Conservation (phyloP, 1,140 invertebrate genomes). For the Lasaia peninsularis region DNA sequence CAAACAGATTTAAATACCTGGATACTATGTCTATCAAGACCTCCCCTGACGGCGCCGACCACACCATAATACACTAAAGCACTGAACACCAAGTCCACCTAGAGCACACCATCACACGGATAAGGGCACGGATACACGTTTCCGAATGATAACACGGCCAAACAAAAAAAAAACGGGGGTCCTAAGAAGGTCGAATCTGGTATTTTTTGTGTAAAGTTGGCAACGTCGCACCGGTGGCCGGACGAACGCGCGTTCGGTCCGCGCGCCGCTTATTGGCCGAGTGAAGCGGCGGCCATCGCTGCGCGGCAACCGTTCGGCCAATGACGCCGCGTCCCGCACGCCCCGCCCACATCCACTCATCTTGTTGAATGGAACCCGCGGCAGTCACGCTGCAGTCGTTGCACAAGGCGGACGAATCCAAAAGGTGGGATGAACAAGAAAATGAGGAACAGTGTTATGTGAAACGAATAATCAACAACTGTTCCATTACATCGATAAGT, state of each 20-base stretch:
- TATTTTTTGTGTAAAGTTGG: conserved; percentile 71
- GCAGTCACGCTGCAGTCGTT: conserved; percentile 47
- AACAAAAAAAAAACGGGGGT: conserved; percentile 74
- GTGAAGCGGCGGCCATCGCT: conserved; percentile 68
- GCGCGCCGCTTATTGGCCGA: conserved; percentile 68
- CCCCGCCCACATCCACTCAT: conserved; percentile 66
- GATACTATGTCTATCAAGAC: conserved; percentile 67
- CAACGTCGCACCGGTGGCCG: conserved; percentile 65
- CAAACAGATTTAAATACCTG: conserved; percentile 52
- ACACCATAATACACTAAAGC: conserved; percentile 71
- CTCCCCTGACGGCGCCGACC: conserved; percentile 66
- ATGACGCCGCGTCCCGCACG: conserved; percentile 67
- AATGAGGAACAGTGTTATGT: conserved; percentile 24
- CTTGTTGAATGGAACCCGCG: conserved; percentile 59
- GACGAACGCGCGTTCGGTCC: conserved; percentile 69
- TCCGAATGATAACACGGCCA: conserved; percentile 71
- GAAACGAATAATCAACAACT: conserved; percentile 14
- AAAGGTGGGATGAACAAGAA: neutral
- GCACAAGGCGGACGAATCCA: conserved; percentile 2
- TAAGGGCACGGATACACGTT: conserved; percentile 63
- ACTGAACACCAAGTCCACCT: conserved; percentile 59
- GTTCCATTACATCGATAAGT: conserved; percentile 5
- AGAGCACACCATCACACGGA: conserved; percentile 62
- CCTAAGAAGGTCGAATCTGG: conserved; percentile 75
- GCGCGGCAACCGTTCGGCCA: conserved; percentile 52